phyloP scores from a whole-genome alignment of 2,797 vertebrate species.

The Alca torda region DNA sequence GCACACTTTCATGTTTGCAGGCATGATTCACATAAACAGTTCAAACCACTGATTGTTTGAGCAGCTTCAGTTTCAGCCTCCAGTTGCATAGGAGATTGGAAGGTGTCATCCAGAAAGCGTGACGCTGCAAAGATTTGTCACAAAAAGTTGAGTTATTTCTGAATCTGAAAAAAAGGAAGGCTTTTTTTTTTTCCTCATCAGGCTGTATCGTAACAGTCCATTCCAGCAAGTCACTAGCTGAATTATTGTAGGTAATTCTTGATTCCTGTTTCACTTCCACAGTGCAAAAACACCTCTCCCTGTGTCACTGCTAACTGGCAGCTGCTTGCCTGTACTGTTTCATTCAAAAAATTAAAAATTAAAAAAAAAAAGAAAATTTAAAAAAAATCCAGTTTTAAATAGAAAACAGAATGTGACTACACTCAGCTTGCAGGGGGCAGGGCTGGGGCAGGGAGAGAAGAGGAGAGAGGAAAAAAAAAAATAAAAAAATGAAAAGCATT shows the following conservation, averaged over 20 bases:
- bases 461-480: background rate
- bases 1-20: background rate
- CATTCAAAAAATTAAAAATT: background rate
- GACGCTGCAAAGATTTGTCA: conserved; percentile 37
- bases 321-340: conserved; percentile 28
- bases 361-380: background rate
- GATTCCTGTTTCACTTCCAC: background rate
- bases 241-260: background rate
- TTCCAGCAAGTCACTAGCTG: background rate
- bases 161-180: background rate
- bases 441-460: too few relatives aligned
- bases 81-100: conserved; percentile 22
- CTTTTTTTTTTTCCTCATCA: background rate
- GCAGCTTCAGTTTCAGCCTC: conserved; percentile 63
- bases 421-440: background rate
- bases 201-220: conserved; percentile 18
- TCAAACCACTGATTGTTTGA: background rate
- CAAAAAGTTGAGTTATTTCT: conserved; percentile 22
- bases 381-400: background rate
- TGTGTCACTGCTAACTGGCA: background rate
- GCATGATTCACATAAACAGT: conserved; percentile 47
- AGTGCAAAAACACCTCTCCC: conserved; percentile 2
- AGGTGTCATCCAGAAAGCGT: background rate
- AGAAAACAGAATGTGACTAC: background rate
- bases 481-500: background rate